Evolutionary conservation across 2,797 vertebrate species (phyloP), one percentile per base, ranked within the genome.

Genomic region (Hyperoplus lanceolatus): DNA sequence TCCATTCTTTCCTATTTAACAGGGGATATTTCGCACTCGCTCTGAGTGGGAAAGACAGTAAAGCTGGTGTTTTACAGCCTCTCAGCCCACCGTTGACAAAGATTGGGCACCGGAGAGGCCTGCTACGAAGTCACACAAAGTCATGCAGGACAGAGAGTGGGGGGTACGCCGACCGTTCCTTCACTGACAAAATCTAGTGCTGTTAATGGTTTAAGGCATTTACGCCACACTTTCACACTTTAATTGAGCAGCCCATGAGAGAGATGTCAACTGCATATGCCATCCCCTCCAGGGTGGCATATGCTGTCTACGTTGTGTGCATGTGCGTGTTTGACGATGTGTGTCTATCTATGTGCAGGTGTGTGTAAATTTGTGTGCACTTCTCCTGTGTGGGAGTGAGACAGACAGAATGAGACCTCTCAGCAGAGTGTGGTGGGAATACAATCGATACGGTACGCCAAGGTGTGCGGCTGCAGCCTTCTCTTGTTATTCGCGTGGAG

Each of bases 361-460:
- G 59, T 75, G 65, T 75, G 10, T 81, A 55, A 75, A 69, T 57
- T 55, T 70, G 38, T 71, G n/a, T 64, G 70, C 79, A 45, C 21
- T 41, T 73, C 39, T 46, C 49, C 21, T 85, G 83, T 86, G 89
- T 91, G 88, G 88, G 84, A 77, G 91, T 89, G 79, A 92, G 92
- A 95, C 88, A 90, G 89, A 92, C 91, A 92, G 87, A 94, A 93
- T 88, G 89, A 94, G 90, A 91, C 86, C 89, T 93, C 83, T 90
- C 83, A 80, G 90, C 82, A 88, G 79, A 89, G 79, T 88, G 79
- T 90, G 89, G 75, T 55, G 62, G 73, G 85, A 60, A 93, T 84
- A 92, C 91, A 93, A 94, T 95, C 93, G 93, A 94, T 95, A 90
- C 71, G 58, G 79, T 87, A 89, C 89, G 80, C 81, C 78, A 79